Percentiles rank a stretch among this genome's conserved stretches.
Conservation (phyloP, 2,888 invertebrate species). For the Harpagoxenus sublaevis region DNA sequence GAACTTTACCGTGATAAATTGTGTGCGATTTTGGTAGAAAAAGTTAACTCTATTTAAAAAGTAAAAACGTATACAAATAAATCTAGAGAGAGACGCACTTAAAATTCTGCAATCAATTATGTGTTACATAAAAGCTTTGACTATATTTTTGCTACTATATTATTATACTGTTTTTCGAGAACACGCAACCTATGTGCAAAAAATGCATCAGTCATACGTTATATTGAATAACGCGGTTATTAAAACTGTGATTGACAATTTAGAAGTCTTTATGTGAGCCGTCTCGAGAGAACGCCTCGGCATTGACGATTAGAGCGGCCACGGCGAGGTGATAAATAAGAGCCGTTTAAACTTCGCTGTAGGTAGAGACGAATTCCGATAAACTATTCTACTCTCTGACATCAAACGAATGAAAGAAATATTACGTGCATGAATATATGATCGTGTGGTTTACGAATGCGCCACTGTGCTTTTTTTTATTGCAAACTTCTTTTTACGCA, state of each 20-base stretch:
- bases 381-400: conserved; percentile 34
- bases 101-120: background rate
- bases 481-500: conserved; percentile 16
- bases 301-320: conserved; percentile 30
- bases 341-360: conserved; percentile 32
- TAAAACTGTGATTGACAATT: conserved; percentile 15
- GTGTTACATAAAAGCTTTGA: background rate
- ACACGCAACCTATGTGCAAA: background rate
- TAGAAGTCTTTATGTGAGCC: background rate
- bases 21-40: background rate
- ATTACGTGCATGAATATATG: conserved; percentile 30
- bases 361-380: conserved; percentile 22
- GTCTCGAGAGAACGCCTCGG: background rate
- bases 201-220: background rate
- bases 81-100: background rate
- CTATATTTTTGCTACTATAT: background rate
- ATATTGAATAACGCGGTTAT: conserved; percentile 6
- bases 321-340: conserved; percentile 36
- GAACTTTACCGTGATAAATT: background rate
- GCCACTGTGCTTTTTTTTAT: conserved; percentile 28
- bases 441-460: background rate
- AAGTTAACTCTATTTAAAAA: background rate
- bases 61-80: background rate
- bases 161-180: background rate
- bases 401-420: conserved; percentile 30